These are phyloP conservation scores for Prietella phreatophila DNA, from an alignment of 2,113 vertebrate species.

Conservation along the genomic window DNA sequence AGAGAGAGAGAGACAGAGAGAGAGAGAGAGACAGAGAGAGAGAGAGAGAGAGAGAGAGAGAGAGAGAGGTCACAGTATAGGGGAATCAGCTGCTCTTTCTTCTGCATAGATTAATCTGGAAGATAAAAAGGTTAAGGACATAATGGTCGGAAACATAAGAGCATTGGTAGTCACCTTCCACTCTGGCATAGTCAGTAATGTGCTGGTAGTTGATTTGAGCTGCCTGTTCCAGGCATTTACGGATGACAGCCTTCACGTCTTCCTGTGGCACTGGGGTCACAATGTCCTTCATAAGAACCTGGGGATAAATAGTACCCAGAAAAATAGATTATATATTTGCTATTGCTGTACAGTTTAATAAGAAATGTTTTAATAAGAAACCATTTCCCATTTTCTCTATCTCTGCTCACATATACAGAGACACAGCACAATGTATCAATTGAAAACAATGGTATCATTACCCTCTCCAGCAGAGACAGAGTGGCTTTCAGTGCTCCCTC, in stretches of 20 bases:
- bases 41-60: neutral
- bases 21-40: neutral
- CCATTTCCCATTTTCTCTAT: neutral
- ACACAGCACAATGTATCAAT: conserved; percentile 26
- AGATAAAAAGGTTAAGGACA: conserved; percentile 27
- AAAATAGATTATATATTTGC: neutral
- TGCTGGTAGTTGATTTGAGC: conserved; percentile 96
- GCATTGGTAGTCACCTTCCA: conserved; percentile 87
- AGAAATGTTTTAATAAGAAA: neutral
- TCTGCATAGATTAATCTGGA: conserved; percentile 16
- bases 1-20: neutral
- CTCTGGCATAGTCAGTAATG: conserved; percentile 96
- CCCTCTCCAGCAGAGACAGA: conserved; percentile 95
- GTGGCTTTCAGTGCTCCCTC: conserved; percentile 98
- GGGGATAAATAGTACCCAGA: neutral
- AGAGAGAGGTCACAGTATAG: neutral
- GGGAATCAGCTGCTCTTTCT: neutral
- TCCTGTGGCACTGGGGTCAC: conserved; percentile 97
- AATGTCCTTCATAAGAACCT: conserved; percentile 99
- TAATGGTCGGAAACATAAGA: conserved; percentile 21
- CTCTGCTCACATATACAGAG: neutral
- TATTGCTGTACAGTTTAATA: neutral
- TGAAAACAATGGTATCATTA: conserved; percentile 59
- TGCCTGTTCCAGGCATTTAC: conserved; percentile 98
- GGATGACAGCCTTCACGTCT: conserved; percentile 97